These are phyloP conservation scores for Heterochromis multidens DNA, from an alignment of 2,113 vertebrate species.

Conservation along the genomic window DNA sequence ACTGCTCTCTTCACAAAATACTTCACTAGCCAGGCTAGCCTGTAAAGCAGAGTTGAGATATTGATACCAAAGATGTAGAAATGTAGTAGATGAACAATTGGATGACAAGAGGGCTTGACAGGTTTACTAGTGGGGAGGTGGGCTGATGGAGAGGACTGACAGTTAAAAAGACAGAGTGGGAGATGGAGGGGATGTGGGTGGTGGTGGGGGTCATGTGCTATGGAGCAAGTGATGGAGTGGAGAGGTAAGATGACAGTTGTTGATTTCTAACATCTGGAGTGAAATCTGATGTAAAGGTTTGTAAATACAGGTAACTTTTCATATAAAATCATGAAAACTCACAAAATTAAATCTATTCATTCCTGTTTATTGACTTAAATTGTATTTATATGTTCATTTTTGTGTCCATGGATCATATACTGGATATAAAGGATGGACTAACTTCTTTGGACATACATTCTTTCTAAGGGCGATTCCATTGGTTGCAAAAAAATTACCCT, in stretches of 20 bases:
- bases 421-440: not conserved
- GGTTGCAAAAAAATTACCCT: no score
- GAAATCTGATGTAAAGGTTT: not conserved
- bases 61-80: not conserved
- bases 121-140: slow-evolving; percentile 1
- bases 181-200: slow-evolving; percentile 13
- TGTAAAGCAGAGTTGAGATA: not conserved
- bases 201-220: not conserved
- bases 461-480: not conserved
- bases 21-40: not conserved
- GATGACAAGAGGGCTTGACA: slow-evolving; percentile 15
- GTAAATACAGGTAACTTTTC: not conserved
- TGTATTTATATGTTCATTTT: not conserved
- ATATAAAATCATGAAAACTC: not conserved
- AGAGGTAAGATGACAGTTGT: slow-evolving; percentile 2
- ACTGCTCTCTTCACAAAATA: not conserved
- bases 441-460: not conserved
- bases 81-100: not conserved
- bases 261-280: not conserved
- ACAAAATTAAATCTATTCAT: no score
- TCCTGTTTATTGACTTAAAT: not conserved
- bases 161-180: slow-evolving; percentile 30
- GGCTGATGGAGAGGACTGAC: slow-evolving; percentile 26
- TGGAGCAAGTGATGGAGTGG: slow-evolving; percentile 8
- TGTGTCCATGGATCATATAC: not conserved